Conservation (phyloP, 2,113 vertebrate species). For the Sciurus niger region DNA sequence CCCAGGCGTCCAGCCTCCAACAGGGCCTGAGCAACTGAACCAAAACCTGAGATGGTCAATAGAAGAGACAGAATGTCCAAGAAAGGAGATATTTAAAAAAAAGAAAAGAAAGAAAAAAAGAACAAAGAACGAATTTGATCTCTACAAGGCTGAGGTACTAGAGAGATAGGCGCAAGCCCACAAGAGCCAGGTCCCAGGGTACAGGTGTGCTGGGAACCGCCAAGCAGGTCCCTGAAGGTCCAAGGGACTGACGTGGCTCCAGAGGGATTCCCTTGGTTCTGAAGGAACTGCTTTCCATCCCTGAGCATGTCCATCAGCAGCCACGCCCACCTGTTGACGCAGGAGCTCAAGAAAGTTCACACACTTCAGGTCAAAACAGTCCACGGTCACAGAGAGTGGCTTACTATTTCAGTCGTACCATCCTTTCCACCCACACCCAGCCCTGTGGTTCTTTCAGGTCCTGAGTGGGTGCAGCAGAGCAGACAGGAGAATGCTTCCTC, state of each 20-base stretch:
- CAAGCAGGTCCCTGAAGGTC: fast-evolving
- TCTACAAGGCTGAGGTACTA: slow-evolving; percentile 54
- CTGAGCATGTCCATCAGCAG: neutral
- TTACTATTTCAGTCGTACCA: neutral
- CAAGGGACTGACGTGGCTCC: fast-evolving
- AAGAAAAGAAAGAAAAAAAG: neutral
- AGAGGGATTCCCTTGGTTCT: neutral
- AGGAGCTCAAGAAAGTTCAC: neutral
- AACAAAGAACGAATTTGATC: neutral
- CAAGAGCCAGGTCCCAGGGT: neutral
- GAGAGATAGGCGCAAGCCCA: neutral
- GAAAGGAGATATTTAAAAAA: neutral
- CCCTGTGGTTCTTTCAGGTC: neutral
- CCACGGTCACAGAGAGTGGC: neutral
- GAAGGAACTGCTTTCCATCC: neutral
- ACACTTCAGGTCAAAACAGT: neutral
- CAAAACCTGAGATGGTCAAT: slow-evolving; percentile 56
- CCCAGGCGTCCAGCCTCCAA: neutral
- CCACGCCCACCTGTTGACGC: fast-evolving
- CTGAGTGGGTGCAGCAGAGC: neutral
- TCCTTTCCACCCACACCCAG: neutral
- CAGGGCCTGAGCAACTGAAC: neutral
- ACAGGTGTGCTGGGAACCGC: neutral
- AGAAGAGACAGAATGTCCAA: neutral
- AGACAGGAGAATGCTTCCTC: neutral